A percentile compares a stretch with the other conserved stretches of the same genome.
Evolutionary conservation across 2,888 invertebrate genomes (phyloP).

Genomic region (Camponotus fellah): DNA sequence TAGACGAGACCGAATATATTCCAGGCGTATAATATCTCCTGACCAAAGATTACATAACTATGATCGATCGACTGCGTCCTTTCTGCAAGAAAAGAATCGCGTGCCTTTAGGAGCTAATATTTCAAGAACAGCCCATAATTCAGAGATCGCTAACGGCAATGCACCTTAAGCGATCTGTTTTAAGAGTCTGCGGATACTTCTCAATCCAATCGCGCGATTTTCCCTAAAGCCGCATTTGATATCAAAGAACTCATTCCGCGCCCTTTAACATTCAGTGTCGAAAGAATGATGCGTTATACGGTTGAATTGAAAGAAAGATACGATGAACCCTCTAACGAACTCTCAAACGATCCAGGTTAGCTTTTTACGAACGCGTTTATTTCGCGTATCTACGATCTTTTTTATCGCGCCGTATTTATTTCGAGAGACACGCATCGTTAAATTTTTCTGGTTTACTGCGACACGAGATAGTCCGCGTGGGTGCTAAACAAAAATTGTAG

Average conservation of each 20-base stretch:
- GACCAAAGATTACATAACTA: constrained; percentile 39
- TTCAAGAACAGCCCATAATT: constrained; percentile 43
- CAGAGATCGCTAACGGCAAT: constrained; percentile 12
- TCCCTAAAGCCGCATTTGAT: background rate
- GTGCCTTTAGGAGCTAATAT: constrained; percentile 44
- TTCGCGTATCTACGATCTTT: background rate
- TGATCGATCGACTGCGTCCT: constrained; percentile 43
- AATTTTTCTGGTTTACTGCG: constrained; percentile 49
- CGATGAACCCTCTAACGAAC: constrained; percentile 9
- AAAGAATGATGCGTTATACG: background rate
- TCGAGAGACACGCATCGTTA: constrained; percentile 20
- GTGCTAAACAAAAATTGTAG: constrained; percentile 48
- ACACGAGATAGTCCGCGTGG: constrained; percentile 12
- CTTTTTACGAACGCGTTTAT: background rate
- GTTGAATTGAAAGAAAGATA: background rate
- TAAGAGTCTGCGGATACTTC: constrained; percentile 45
- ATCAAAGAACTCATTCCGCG: background rate
- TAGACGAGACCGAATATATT: constrained; percentile 15
- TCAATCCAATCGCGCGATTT: constrained; percentile 30
- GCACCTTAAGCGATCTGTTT: constrained; percentile 23
- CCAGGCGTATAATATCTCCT: constrained; percentile 20
- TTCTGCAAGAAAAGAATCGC: constrained; percentile 42
- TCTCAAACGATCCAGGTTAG: background rate
- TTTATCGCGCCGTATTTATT: background rate
- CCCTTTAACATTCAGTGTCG: background rate